These are phyloP conservation scores for Trachelus tabidus DNA, from an alignment of 2,888 invertebrate species.

Conservation along the genomic window DNA sequence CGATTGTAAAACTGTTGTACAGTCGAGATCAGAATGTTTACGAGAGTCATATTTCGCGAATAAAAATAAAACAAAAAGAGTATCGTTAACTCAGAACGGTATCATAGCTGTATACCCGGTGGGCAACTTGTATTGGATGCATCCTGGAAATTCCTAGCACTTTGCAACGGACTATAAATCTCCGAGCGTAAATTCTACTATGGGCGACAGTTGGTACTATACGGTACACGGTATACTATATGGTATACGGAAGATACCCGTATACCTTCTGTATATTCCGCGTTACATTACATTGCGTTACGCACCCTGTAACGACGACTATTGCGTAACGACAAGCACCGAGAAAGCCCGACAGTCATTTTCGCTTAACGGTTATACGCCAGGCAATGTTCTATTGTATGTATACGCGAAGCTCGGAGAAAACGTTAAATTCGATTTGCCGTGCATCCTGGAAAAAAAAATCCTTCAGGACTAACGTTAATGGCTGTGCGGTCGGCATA, in stretches of 20 bases:
- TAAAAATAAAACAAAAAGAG: background rate
- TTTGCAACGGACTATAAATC: background rate
- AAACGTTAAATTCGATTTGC: background rate
- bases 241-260: background rate
- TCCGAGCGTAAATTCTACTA: background rate
- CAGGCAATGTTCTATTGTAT: background rate
- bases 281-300: background rate
- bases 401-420: background rate
- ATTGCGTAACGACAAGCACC: slow-evolving; percentile 15
- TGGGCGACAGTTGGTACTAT: background rate
- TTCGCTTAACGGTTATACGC: background rate
- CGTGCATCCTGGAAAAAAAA: background rate
- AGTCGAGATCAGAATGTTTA: background rate
- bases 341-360: slow-evolving; percentile 24
- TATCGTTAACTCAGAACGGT: background rate
- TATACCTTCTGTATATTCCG: background rate
- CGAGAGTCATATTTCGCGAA: background rate
- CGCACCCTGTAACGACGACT: slow-evolving; percentile 18
- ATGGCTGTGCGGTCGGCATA: slow-evolving; percentile 16
- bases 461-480: slow-evolving; percentile 8
- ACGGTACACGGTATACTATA: too few species aligned
- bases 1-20: background rate
- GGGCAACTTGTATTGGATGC: background rate
- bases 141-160: background rate
- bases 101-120: background rate